phyloP scores from a whole-genome alignment of 2,888 invertebrate species.

The Tetranychus truncatus region DNA sequence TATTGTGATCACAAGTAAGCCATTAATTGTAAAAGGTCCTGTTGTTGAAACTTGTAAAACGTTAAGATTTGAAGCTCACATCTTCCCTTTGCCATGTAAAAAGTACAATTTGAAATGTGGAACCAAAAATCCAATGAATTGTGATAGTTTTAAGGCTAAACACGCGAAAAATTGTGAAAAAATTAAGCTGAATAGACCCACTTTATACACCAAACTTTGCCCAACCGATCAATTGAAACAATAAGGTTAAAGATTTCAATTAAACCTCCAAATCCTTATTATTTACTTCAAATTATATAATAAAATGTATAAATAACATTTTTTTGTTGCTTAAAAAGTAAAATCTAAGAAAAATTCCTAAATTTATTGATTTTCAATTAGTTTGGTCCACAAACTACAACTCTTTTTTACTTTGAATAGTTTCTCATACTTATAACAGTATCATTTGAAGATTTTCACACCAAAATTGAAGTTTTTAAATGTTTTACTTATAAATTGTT shows the following conservation, averaged over 20 bases:
- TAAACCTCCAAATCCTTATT: too few relatives aligned
- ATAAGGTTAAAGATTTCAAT: background rate
- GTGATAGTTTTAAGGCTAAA: background rate
- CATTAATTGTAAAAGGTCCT: background rate
- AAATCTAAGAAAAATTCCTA: background rate
- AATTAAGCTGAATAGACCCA: background rate
- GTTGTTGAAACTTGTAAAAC: background rate
- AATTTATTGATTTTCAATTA: conserved; percentile 7
- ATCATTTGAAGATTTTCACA: too few relatives aligned
- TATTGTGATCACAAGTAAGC: background rate
- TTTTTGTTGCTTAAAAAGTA: too few relatives aligned
- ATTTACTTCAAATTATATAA: too few relatives aligned
- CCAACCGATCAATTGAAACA: background rate
- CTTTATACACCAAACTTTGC: background rate
- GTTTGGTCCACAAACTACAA: background rate
- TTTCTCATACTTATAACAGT: too few relatives aligned
- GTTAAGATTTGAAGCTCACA: background rate
- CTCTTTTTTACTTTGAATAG: too few relatives aligned
- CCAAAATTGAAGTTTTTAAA: too few relatives aligned
- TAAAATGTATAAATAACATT: too few relatives aligned
- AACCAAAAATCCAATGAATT: background rate
- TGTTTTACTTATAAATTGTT: too few relatives aligned
- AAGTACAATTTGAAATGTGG: background rate
- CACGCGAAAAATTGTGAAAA: background rate
- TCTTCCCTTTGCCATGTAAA: background rate